Conservation (phyloP, 1,140 invertebrate genomes). For the Zophobas morio region DNA sequence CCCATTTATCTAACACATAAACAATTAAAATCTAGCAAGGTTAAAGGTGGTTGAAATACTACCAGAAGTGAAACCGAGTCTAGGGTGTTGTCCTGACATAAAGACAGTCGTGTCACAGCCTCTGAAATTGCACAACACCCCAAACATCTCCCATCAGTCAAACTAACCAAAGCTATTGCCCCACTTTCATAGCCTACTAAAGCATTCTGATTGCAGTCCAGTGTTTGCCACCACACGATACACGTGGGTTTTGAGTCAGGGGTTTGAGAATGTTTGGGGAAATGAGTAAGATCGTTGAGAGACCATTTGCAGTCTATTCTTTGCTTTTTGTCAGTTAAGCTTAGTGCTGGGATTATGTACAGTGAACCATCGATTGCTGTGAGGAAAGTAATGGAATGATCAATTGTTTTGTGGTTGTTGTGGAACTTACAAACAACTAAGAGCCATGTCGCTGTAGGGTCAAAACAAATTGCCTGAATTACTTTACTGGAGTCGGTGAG, state of each 20-base stretch:
- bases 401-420: not conserved
- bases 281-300: constrained; percentile 70
- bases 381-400: constrained; percentile 48
- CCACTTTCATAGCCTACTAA: constrained; percentile 82
- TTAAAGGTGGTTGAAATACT: constrained; percentile 41
- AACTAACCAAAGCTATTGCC: constrained; percentile 79
- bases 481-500: constrained; percentile 73
- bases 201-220: constrained; percentile 75
- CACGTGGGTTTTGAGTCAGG: constrained; percentile 72
- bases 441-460: constrained; percentile 80
- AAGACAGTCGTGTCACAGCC: constrained; percentile 72
- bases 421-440: constrained; percentile 71
- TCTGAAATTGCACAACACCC: constrained; percentile 76
- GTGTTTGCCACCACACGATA: constrained; percentile 82
- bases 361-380: constrained; percentile 71
- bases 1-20: constrained; percentile 75
- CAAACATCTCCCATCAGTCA: constrained; percentile 77
- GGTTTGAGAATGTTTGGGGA: constrained; percentile 68
- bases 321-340: constrained; percentile 71
- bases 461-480: constrained; percentile 79
- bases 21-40: constrained; percentile 32
- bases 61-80: constrained; percentile 79
- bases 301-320: constrained; percentile 75
- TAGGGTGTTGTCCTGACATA: constrained; percentile 79
- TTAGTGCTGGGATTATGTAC: constrained; percentile 75